Percentiles rank a stretch among this genome's conserved stretches.
Evolutionary conservation across 1,140 invertebrate species (phyloP).

Genomic region (Yoshiicerus persimilis): DNA sequence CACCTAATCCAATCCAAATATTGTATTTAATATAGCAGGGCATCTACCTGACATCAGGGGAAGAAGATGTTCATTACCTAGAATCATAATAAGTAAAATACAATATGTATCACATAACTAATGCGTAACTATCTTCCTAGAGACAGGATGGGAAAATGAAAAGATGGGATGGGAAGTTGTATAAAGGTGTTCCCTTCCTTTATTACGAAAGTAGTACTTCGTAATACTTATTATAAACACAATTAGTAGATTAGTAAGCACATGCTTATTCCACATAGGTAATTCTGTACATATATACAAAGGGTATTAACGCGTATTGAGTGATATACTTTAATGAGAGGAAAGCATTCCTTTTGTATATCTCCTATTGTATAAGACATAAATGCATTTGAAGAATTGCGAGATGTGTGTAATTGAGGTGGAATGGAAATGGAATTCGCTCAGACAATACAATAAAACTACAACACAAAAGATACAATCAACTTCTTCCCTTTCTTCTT

Average conservation of each 20-base stretch:
- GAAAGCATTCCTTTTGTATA: background rate
- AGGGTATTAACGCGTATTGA: background rate
- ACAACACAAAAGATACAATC: background rate
- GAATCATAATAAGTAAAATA: background rate
- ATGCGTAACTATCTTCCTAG: background rate
- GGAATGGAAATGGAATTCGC: background rate
- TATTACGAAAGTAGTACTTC: background rate
- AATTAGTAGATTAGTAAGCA: too few species aligned
- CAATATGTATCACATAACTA: background rate
- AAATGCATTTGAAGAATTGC: background rate
- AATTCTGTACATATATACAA: too few species aligned
- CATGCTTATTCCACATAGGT: too few species aligned
- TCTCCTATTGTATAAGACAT: background rate
- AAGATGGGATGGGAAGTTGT: background rate
- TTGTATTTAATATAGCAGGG: background rate
- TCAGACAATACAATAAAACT: background rate
- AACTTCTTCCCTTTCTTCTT: background rate
- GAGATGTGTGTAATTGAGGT: background rate
- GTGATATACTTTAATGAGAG: background rate
- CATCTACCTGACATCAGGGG: background rate
- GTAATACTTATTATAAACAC: background rate
- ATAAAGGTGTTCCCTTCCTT: background rate
- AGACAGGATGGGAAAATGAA: background rate
- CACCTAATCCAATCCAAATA: conserved; percentile 7
- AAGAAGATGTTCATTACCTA: background rate